Percentiles rank a stretch among this genome's conserved stretches.
These are phyloP conservation scores for Hydroisotoma schaefferi DNA, from an alignment of 2,888 invertebrate genomes.

Conservation along the genomic window DNA sequence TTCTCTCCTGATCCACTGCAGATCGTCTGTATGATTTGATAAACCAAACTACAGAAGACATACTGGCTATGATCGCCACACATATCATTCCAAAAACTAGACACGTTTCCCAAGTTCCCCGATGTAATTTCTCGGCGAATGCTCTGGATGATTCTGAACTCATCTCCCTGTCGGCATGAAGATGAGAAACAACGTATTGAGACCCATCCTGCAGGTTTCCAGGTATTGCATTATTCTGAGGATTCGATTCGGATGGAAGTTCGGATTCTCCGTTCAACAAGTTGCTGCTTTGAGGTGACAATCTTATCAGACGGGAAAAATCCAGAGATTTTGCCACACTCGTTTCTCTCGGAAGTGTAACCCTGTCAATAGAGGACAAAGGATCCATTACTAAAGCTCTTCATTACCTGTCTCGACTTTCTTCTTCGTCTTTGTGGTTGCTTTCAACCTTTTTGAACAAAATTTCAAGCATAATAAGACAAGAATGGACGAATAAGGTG, in stretches of 20 bases:
- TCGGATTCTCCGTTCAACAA: slow-evolving; percentile 27
- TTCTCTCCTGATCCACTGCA: slow-evolving; percentile 16
- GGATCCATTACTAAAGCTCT: not conserved
- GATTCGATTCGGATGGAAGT: not conserved
- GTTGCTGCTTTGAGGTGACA: slow-evolving; percentile 42
- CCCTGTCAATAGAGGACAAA: slow-evolving; percentile 28
- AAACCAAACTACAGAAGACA: slow-evolving; percentile 47
- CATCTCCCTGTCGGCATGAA: slow-evolving; percentile 20
- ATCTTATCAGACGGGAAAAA: slow-evolving; percentile 41
- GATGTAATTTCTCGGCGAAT: slow-evolving; percentile 26
- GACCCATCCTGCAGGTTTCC: slow-evolving; percentile 19
- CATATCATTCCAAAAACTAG: slow-evolving; percentile 48
- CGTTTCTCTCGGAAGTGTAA: slow-evolving; percentile 45
- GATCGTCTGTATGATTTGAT: slow-evolving; percentile 36
- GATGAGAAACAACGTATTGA: slow-evolving; percentile 14
- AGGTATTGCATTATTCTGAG: slow-evolving; percentile 14
- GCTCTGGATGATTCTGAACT: slow-evolving; percentile 19
- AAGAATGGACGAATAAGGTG: not conserved
- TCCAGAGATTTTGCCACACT: slow-evolving; percentile 47
- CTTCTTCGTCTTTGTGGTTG: too few species aligned
- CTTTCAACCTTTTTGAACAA: too few species aligned
- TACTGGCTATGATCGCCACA: slow-evolving; percentile 43
- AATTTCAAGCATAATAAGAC: too few species aligned
- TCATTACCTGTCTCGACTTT: too few species aligned
- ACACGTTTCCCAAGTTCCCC: slow-evolving; percentile 44